Evolutionary conservation across 53 echinoderm and acorn worm species (phyloP).

Genomic region (Crossaster papposus): DNA sequence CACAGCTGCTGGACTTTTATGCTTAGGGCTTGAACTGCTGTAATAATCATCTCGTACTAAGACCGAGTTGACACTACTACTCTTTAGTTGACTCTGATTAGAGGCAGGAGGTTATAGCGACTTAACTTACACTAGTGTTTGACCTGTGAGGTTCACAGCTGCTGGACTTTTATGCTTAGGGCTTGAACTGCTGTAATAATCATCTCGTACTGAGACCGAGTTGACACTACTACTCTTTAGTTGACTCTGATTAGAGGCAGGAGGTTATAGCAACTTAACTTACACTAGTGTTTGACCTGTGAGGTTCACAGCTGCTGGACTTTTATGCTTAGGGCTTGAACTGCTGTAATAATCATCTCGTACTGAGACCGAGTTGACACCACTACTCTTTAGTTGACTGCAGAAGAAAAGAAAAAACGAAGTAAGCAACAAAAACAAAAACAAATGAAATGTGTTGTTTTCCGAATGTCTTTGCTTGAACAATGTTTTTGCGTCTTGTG

Average conservation of each 20-base stretch:
- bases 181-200: conserved; percentile 78
- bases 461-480: too few species aligned
- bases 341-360: conserved; percentile 85
- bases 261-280: background rate
- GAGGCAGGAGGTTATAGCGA: too few species aligned
- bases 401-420: background rate
- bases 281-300: conserved; percentile 37
- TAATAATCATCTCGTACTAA: conserved; percentile 87
- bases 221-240: conserved; percentile 42
- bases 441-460: background rate
- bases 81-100: too few species aligned
- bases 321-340: conserved; percentile 67
- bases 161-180: conserved; percentile 56
- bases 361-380: conserved; percentile 64
- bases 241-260: too few species aligned
- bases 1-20: conserved; percentile 13
- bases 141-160: background rate
- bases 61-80: conserved; percentile 53
- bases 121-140: conserved; percentile 37
- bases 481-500: too few species aligned
- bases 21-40: conserved; percentile 72
- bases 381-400: conserved; percentile 59
- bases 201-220: conserved; percentile 77
- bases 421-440: background rate
- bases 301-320: background rate